phyloP scores from a whole-genome alignment of 2,888 invertebrate species.

The Melipona beecheii region DNA sequence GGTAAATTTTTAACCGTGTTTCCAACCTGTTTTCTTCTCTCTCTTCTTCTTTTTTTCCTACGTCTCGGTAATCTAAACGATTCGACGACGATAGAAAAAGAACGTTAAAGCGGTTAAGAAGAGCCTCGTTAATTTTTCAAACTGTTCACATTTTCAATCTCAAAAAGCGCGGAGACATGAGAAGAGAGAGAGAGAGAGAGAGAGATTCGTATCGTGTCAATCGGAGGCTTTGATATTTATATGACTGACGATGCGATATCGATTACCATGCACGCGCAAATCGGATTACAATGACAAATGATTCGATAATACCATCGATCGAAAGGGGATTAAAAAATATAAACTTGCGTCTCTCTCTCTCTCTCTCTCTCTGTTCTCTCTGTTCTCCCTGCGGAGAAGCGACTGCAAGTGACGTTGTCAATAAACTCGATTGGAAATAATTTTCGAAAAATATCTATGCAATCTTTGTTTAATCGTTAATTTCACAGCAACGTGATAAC shows the following conservation, averaged over 20 bases:
- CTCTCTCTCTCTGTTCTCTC: too few relatives aligned
- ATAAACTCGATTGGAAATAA: neutral
- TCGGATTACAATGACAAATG: slow-evolving; percentile 15
- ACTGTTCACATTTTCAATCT: neutral
- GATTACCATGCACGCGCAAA: neutral
- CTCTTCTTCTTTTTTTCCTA: neutral
- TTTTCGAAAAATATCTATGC: neutral
- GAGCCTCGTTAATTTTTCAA: neutral
- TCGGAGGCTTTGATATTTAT: slow-evolving; percentile 13
- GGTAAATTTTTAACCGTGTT: neutral
- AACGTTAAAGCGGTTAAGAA: too few relatives aligned
- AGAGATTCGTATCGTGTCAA: neutral
- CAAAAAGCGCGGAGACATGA: neutral
- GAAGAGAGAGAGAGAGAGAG: neutral
- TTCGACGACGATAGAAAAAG: neutral
- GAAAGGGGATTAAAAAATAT: neutral
- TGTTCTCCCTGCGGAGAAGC: neutral
- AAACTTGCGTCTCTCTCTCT: too few relatives aligned
- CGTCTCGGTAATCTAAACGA: neutral
- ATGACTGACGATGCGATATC: neutral
- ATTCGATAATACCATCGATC: neutral
- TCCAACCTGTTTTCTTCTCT: neutral
- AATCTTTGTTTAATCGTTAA: neutral
- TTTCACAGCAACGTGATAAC: neutral
- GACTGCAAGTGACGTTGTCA: neutral